Conservation (phyloP, 2,113 vertebrate genomes). For the Oryzias woworae region DNA sequence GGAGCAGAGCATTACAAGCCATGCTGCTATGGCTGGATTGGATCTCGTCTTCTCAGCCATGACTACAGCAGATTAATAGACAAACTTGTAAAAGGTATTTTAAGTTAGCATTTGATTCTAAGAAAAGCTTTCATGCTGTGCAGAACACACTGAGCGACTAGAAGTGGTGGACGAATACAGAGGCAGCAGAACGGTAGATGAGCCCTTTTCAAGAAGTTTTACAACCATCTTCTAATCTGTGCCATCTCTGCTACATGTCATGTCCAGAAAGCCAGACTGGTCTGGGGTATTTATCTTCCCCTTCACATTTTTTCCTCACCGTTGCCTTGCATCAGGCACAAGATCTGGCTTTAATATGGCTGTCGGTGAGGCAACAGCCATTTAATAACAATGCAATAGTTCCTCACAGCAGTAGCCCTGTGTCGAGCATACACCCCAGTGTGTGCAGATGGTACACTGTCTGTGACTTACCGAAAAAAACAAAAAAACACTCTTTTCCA, state of each 20-base stretch:
- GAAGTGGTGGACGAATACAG: constrained; percentile 40
- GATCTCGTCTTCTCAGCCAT: constrained; percentile 30
- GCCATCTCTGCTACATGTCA: constrained; percentile 53
- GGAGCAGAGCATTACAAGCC: constrained; percentile 40
- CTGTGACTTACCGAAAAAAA: constrained; percentile 56
- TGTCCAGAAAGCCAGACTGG: constrained; percentile 59
- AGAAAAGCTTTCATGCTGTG: constrained; percentile 45
- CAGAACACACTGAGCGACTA: constrained; percentile 46
- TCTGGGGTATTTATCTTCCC: constrained; percentile 7
- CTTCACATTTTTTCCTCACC: constrained; percentile 33
- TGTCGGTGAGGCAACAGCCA: constrained; percentile 74
- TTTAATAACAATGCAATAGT: constrained; percentile 80
- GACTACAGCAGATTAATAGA: constrained; percentile 22
- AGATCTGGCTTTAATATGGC: constrained; percentile 74
- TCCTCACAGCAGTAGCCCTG: constrained; percentile 72
- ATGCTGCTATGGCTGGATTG: constrained; percentile 15
- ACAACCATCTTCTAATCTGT: constrained; percentile 53
- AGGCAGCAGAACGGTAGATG: constrained; percentile 12
- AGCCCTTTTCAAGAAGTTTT: constrained; percentile 36
- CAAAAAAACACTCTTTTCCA: constrained; percentile 51
- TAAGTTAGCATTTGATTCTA: constrained; percentile 4
- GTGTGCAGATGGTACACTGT: constrained; percentile 80
- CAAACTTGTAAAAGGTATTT: constrained; percentile 21
- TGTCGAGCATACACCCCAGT: constrained; percentile 70
- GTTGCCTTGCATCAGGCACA: constrained; percentile 61